These are phyloP conservation scores for Epinotia brunnichana DNA, from an alignment of 2,888 invertebrate genomes.

Conservation along the genomic window DNA sequence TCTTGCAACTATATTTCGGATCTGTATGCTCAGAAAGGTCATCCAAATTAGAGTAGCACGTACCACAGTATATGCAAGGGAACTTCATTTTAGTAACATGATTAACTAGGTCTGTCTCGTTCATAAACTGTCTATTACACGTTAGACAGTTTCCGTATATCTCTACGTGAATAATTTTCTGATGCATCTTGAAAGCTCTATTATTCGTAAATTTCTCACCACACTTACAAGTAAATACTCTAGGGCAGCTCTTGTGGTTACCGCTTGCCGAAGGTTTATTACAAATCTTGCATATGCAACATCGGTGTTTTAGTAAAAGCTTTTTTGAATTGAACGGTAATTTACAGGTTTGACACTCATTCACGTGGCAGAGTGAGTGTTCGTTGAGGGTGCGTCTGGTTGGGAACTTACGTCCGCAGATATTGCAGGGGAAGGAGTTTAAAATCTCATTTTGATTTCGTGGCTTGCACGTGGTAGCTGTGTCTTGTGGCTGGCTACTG, in stretches of 20 bases:
- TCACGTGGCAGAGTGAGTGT: background rate
- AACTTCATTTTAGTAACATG: background rate
- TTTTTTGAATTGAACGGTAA: background rate
- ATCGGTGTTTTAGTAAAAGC: background rate
- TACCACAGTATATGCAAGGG: background rate
- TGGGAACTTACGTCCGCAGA: background rate
- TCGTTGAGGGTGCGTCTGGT: background rate
- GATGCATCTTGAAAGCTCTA: background rate
- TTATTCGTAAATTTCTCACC: background rate
- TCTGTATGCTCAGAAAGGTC: background rate
- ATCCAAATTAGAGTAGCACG: background rate
- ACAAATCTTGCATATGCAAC: background rate
- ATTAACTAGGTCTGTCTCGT: background rate
- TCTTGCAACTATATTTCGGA: background rate
- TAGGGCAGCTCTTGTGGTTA: background rate
- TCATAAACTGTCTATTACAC: background rate
- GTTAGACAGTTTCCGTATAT: background rate
- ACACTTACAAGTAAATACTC: background rate
- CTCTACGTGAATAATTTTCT: background rate
- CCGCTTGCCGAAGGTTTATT: background rate
- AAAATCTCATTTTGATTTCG: background rate
- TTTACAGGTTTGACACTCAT: background rate
- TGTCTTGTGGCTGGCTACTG: background rate
- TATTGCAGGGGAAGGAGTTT: conserved; percentile 9
- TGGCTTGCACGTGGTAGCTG: background rate